Evolutionary conservation across 2,113 vertebrate genomes (phyloP), one percentile per base, ranked within the genome.

Genomic region (Polypterus bichir): DNA sequence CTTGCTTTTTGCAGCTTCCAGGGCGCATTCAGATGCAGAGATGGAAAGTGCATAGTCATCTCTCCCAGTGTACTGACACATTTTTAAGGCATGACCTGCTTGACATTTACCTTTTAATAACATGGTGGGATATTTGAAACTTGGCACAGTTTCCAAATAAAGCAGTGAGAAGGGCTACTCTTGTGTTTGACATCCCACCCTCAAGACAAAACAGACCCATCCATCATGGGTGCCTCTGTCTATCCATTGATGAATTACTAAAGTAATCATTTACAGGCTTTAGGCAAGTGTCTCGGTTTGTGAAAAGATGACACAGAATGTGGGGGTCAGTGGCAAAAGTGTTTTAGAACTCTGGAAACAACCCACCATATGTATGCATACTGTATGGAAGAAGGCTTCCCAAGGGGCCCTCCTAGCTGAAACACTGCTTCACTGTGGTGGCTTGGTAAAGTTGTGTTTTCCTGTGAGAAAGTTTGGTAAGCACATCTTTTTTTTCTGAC

Each of bases 221-320:
- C 61, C 61, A 66, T 66, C 65, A 66, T 58, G 51, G 10, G 27
- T 52, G n/a, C 4, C 9, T 54, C 54, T 53, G 49, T 46, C 57
- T 59, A 57, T 9, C 49, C 46, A 45, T 5, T 58, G 56, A 58
- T 45, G 56, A 45, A 58, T 58, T 44, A 58, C 27, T 45, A 58
- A 58, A 58, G 56, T 58, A 58, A 45, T 58, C 56, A 44, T 8
- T 58, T 58, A 58, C 27, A 7, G 56, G 27, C 56, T 58, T 3
- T 58, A 58, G 56, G 56, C 56, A 44, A 58, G 56, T 6, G 44
- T 27, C 5, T 44, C 8, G 6, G 27, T 45, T 45, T 58, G 7
- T 58, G 56, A 58, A 58, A 8, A 58, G 56, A 27, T 6, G 27
- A 44, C 8, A 45, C 27, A 3, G 44, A 44, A 44, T 27, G 5